These are phyloP conservation scores for Chymomyza caudatula DNA, from an alignment of 2,888 invertebrate genomes.

Conservation along the genomic window DNA sequence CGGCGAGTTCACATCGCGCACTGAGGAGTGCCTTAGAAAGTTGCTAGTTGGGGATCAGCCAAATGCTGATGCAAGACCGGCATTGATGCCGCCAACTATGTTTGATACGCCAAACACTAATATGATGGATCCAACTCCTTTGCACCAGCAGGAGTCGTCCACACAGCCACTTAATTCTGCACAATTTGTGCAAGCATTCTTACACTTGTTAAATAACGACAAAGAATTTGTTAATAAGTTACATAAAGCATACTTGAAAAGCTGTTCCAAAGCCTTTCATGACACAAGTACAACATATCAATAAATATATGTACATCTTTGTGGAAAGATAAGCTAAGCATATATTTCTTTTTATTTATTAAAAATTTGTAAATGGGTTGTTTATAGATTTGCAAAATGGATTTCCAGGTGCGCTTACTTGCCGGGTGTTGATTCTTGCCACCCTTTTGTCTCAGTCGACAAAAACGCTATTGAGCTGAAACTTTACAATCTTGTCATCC, in stretches of 20 bases:
- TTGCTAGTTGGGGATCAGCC: conserved; percentile 51
- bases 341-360: background rate
- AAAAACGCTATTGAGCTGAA: too few species aligned
- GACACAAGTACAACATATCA: conserved; percentile 63
- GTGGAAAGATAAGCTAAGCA: background rate
- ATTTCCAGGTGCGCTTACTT: too few species aligned
- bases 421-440: background rate
- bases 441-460: too few species aligned
- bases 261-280: conserved; percentile 79
- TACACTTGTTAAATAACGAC: conserved; percentile 91
- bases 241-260: conserved; percentile 94
- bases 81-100: conserved; percentile 92
- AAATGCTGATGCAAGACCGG: conserved; percentile 81
- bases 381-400: background rate
- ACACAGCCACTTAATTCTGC: conserved; percentile 88
- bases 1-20: conserved; percentile 35
- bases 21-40: conserved; percentile 48
- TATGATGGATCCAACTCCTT: conserved; percentile 14
- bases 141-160: conserved; percentile 65
- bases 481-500: too few species aligned
- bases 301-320: conserved; percentile 38
- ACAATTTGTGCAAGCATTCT: conserved; percentile 92
- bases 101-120: conserved; percentile 82
- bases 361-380: background rate
- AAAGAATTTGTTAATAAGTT: conserved; percentile 91